Percentiles rank a stretch among this genome's conserved stretches.
These are phyloP conservation scores for Samia ricini DNA, from an alignment of 1,140 invertebrate species.

Conservation along the genomic window DNA sequence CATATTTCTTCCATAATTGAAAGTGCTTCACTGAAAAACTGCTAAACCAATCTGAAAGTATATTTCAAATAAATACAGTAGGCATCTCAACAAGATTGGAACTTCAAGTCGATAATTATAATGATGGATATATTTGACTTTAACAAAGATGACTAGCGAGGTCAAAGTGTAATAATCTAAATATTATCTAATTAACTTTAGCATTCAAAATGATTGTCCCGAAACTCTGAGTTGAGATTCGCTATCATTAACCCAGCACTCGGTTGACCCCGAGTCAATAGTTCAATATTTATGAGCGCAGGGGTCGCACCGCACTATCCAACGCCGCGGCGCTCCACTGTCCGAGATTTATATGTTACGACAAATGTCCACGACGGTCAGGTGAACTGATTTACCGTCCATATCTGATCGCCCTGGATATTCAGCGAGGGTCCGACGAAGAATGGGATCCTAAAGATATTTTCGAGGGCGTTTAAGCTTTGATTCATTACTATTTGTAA, in stretches of 20 bases:
- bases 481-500: neutral
- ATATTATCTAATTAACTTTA: neutral
- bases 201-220: neutral
- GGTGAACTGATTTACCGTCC: conserved; percentile 55
- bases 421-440: neutral
- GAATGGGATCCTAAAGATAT: neutral
- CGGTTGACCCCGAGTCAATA: conserved; percentile 38
- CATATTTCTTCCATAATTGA: too few relatives aligned
- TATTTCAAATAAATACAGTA: too few relatives aligned
- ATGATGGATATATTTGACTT: too few relatives aligned
- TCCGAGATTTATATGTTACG: conserved; percentile 54
- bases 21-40: too few relatives aligned
- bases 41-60: too few relatives aligned
- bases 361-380: conserved; percentile 58
- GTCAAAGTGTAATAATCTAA: too few relatives aligned
- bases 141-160: too few relatives aligned
- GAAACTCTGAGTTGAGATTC: neutral
- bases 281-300: conserved; percentile 62
- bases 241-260: neutral
- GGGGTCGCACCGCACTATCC: conserved; percentile 33
- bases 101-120: too few relatives aligned
- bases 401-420: conserved; percentile 6
- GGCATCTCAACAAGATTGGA: too few relatives aligned
- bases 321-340: too few relatives aligned
- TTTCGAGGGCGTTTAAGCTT: neutral